These are phyloP conservation scores for Poliocrania exsul DNA, from an alignment of 2,797 vertebrate genomes.

Conservation along the genomic window DNA sequence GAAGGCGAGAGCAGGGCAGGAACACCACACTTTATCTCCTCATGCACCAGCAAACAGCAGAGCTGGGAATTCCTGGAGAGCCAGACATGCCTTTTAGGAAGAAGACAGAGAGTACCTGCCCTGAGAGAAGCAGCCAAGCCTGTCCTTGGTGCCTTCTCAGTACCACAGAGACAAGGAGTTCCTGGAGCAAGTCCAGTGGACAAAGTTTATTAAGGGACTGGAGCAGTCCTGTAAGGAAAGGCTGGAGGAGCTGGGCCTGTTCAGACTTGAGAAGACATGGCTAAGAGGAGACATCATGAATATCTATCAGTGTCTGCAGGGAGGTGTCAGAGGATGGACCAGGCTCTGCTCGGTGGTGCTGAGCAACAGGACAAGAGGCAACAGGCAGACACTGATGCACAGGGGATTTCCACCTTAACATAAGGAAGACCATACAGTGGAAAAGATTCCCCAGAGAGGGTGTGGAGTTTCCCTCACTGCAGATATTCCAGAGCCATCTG, in stretches of 20 bases:
- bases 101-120: not conserved
- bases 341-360: not conserved
- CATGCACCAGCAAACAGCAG: not conserved
- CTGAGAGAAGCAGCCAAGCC: not conserved
- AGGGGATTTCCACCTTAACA: not conserved
- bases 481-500: no score
- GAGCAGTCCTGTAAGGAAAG: not conserved
- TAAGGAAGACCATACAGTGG: fast-evolving
- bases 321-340: not conserved
- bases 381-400: not conserved
- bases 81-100: not conserved
- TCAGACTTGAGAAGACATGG: not conserved
- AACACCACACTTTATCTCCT: not conserved
- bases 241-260: not conserved
- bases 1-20: not conserved
- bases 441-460: not conserved
- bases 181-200: not conserved
- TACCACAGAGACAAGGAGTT: not conserved
- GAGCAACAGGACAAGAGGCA: not conserved
- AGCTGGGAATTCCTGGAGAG: not conserved
- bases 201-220: not conserved
- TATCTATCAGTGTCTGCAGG: not conserved
- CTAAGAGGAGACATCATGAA: not conserved
- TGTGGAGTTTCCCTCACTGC: not conserved
- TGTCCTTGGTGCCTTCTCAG: fast-evolving